phyloP scores from a whole-genome alignment of 1,140 invertebrate species.

The Drosophila malerkotliana region DNA sequence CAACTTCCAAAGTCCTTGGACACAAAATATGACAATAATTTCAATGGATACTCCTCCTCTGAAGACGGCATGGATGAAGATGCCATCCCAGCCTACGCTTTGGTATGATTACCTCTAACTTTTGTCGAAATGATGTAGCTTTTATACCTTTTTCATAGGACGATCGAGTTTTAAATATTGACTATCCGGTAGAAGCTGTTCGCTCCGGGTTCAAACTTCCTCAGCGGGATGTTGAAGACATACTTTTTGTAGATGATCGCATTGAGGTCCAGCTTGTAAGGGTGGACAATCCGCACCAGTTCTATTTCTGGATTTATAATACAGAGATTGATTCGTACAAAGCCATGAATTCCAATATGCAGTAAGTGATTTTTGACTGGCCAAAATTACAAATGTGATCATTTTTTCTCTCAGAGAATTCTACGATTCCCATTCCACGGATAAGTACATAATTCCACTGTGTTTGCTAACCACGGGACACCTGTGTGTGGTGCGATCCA shows the following conservation, averaged over 20 bases:
- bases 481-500: conserved; percentile 44
- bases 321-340: conserved; percentile 47
- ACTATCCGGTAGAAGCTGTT: conserved; percentile 58
- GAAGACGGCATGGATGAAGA: conserved; percentile 38
- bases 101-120: conserved; percentile 13
- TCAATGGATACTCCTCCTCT: conserved; percentile 14
- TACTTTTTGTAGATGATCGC: conserved; percentile 13
- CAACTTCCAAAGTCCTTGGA: background rate
- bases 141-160: conserved; percentile 10
- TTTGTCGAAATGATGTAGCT: background rate
- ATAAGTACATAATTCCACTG: conserved; percentile 46
- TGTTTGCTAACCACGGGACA: conserved; percentile 54
- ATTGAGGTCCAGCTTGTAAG: conserved; percentile 45
- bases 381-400: background rate
- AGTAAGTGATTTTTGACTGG: conserved; percentile 33
- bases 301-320: conserved; percentile 67
- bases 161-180: conserved; percentile 47
- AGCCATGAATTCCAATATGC: conserved; percentile 50
- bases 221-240: background rate
- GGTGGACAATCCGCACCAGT: conserved; percentile 63
- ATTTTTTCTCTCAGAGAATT: conserved; percentile 18
- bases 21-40: background rate
- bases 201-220: conserved; percentile 45
- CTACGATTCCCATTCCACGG: conserved; percentile 12
- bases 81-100: conserved; percentile 55